Percentiles rank a stretch among this genome's conserved stretches.
These are phyloP conservation scores for Drosophila putrida DNA, from an alignment of 2,888 invertebrate genomes.

Conservation along the genomic window DNA sequence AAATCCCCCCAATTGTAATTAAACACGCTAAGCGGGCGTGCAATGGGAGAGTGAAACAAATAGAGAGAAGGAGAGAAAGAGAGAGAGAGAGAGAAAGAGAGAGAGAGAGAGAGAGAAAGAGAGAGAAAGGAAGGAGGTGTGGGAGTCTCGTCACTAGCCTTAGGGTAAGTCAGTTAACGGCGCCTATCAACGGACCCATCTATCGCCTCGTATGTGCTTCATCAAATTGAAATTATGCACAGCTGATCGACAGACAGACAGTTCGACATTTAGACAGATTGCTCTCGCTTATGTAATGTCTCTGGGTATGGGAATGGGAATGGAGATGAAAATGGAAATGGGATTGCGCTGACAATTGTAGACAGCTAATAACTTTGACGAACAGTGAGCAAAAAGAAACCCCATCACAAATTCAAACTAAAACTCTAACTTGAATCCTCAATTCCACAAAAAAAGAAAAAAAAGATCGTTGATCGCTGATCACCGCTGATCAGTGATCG, in stretches of 20 bases:
- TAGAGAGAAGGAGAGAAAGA: background rate
- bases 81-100: background rate
- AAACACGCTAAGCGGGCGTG: conserved; percentile 71
- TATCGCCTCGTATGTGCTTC: conserved; percentile 71
- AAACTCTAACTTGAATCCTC: background rate
- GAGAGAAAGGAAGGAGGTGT: background rate
- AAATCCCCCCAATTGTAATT: conserved; percentile 72
- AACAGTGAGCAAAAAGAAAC: conserved; percentile 51
- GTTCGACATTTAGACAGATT: conserved; percentile 55
- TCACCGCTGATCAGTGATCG: conserved; percentile 4
- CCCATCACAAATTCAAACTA: background rate
- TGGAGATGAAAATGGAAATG: conserved; percentile 35
- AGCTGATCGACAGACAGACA: conserved; percentile 66
- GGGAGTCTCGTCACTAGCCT: conserved; percentile 43
- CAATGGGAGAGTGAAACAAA: conserved; percentile 8
- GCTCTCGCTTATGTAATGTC: conserved; percentile 64
- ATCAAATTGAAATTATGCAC: conserved; percentile 77
- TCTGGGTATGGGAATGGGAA: conserved; percentile 42
- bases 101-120: background rate
- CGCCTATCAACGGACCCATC: conserved; percentile 71
- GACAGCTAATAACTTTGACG: conserved; percentile 73
- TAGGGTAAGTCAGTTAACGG: conserved; percentile 62
- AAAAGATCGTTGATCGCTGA: no score
- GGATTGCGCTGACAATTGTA: conserved; percentile 70
- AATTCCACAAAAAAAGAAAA: conserved; percentile 1